Evolutionary conservation across 53 echinoderm and acorn worm genomes (phyloP), one percentile per base, ranked within the genome.

Genomic region (Apostichopus leukothele): DNA sequence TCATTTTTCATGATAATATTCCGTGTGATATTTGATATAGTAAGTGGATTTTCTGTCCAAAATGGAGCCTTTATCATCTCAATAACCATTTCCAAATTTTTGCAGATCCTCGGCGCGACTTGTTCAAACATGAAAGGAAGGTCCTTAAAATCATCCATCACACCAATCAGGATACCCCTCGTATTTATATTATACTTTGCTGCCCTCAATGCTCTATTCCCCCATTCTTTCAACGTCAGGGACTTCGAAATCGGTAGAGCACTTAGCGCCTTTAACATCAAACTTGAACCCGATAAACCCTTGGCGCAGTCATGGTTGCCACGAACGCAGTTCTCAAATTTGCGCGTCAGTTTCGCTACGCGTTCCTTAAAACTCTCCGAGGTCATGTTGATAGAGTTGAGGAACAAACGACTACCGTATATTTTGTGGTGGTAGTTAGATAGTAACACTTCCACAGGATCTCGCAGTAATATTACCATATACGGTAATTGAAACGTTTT

Each of bases 91-190:
- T 39, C 39, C 19, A 75, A 39, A 75, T 75, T 20, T n/a, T 75
- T 4, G 76, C 76, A 75, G 50, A 75, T n/a, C 13, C 50, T 25
- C 2, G 76, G 76, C 5, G 76, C 76, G 25, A 75, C 50, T 21
- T 50, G 26, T 75, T 75, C 76, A 75, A 75, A 13, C 76, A 75
- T 75, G 76, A 75, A 25, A 11, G 76, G 76, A 11, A 75, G 4
- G 50, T 3, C 5, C 11, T 75, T 25, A 50, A 75, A 75, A 75
- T 75, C 76, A 10, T 75, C 76, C 27, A 75, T 75, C 11, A 75
- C 16, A 11, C 25, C 76, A 21, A 75, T 50, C 26, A 75, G 26
- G 76, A 75, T 21, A 25, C 76, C 16, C 4, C 50, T 25, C 5
- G 76, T 5, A 75, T 4, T 50, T 5, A 75, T 75, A 50, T 75